Conservation (phyloP, 2,113 vertebrate species). For the Zapornia atra region DNA sequence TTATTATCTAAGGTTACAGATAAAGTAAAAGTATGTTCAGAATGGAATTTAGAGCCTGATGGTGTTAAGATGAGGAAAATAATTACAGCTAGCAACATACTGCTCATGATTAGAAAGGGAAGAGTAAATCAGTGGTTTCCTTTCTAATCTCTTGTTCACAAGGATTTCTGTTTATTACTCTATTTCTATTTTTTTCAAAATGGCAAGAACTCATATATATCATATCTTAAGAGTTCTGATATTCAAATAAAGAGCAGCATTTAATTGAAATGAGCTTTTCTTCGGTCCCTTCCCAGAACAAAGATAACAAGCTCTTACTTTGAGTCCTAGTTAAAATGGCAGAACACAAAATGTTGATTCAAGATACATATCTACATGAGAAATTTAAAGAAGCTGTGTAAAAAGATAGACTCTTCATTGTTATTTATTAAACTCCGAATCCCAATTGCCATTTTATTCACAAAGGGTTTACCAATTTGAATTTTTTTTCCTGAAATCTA, state of each 20-base stretch:
- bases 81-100: background rate
- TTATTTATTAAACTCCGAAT: background rate
- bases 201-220: background rate
- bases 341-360: background rate
- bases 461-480: background rate
- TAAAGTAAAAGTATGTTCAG: background rate
- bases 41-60: background rate
- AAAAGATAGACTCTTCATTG: background rate
- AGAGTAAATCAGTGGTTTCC: background rate
- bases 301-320: background rate
- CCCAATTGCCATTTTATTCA: background rate
- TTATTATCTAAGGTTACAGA: background rate
- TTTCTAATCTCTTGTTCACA: background rate
- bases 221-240: background rate
- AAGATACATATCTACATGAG: background rate
- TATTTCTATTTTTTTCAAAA: background rate
- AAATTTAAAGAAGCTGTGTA: background rate
- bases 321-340: background rate
- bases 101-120: background rate
- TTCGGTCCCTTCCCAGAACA: background rate
- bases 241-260: background rate
- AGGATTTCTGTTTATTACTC: background rate
- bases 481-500: background rate
- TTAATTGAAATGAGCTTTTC: background rate
- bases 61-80: background rate